phyloP scores from a whole-genome alignment of 1,140 invertebrate genomes.

The Yoshiicerus persimilis region DNA sequence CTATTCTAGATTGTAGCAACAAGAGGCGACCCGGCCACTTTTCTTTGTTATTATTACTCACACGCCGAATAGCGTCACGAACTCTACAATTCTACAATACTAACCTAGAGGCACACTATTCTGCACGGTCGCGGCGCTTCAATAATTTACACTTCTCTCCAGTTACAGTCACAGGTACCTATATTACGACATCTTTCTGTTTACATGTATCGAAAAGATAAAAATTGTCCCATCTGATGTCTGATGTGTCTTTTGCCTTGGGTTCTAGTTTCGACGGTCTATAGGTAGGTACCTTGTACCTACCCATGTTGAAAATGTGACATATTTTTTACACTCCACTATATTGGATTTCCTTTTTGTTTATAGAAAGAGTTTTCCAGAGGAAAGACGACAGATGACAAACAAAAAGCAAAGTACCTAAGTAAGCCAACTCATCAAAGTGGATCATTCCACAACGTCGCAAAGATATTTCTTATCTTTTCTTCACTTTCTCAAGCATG shows the following conservation, averaged over 20 bases:
- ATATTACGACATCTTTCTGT: neutral
- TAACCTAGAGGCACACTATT: neutral
- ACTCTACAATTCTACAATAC: neutral
- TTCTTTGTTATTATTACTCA: neutral
- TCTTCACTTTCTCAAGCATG: neutral
- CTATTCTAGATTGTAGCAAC: neutral
- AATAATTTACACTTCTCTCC: neutral
- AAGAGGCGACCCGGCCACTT: neutral
- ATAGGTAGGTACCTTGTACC: no score
- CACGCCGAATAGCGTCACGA: neutral
- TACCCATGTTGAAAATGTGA: no score
- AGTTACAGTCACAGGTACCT: neutral
- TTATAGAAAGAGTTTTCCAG: no score
- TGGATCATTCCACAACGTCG: no score
- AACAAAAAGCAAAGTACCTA: neutral
- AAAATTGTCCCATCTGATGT: neutral
- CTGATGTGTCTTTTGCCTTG: neutral
- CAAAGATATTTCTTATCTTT: neutral
- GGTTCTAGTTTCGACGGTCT: no score
- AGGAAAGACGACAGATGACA: neutral
- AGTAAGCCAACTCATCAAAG: conserved; percentile 8
- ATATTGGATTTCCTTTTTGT: no score
- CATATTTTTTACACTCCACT: no score
- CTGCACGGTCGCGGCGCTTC: neutral
- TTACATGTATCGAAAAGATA: neutral